Conservation (phyloP, 1,140 invertebrate species). For the Sitophilus oryzae region DNA sequence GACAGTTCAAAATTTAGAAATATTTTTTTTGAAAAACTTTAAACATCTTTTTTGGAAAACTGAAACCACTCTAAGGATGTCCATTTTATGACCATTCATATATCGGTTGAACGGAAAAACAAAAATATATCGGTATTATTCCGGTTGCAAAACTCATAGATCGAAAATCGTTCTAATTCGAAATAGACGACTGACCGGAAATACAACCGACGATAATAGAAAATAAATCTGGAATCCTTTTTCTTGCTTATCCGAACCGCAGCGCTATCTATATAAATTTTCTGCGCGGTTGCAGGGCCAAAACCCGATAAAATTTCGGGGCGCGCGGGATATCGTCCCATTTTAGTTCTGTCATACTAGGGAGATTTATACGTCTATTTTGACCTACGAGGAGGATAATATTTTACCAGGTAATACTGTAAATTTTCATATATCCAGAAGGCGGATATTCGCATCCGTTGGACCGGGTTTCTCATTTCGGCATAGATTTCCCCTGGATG, state of each 20-base stretch:
- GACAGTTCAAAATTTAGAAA: no score
- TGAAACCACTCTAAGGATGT: no score
- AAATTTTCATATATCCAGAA: conserved; percentile 15
- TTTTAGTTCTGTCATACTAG: conserved; percentile 15
- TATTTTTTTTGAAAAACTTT: no score
- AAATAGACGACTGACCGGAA: not conserved
- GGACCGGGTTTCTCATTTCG: not conserved
- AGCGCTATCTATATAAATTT: conserved; percentile 14
- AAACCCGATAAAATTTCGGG: conserved; percentile 17
- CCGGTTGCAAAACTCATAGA: not conserved
- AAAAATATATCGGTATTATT: no score
- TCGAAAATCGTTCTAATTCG: not conserved
- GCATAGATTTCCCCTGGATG: not conserved
- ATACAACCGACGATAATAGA: conserved; percentile 2
- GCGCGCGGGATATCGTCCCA: conserved; percentile 16
- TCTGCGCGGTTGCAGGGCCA: conserved; percentile 2
- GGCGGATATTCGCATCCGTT: not conserved
- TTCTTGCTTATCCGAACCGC: conserved; percentile 1
- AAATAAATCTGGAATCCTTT: conserved; percentile 13
- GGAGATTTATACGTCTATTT: conserved; percentile 16
- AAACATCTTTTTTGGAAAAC: no score
- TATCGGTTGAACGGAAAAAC: no score
- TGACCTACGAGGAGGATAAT: conserved; percentile 15
- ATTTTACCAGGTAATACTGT: conserved; percentile 15
- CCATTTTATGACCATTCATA: no score